Evolutionary conservation across 2,888 invertebrate species (phyloP).

Genomic region (Phoronis australis): DNA sequence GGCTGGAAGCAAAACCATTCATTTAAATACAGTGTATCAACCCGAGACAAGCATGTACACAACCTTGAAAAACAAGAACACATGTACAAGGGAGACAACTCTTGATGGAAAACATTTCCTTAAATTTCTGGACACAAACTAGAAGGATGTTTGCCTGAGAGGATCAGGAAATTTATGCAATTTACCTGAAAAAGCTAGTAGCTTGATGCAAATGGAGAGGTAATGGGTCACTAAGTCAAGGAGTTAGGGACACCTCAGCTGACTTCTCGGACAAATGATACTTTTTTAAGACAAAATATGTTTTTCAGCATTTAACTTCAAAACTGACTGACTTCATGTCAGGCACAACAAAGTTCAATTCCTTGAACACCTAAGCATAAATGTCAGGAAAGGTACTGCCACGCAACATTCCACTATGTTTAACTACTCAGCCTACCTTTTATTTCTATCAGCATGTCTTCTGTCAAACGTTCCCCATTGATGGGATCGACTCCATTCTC

Average conservation of each 20-base stretch:
- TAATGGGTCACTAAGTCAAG: neutral
- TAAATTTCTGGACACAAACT: neutral
- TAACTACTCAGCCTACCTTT: too few species aligned
- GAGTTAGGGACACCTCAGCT: neutral
- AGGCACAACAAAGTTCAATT: neutral
- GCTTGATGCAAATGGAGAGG: too few species aligned
- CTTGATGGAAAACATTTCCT: neutral
- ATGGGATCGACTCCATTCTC: slow-evolving; percentile 98
- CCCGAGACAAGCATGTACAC: too few species aligned
- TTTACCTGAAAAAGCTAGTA: too few species aligned
- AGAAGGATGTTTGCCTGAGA: neutral
- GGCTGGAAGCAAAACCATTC: slow-evolving; percentile 61
- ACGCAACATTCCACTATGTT: too few species aligned
- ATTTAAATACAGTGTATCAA: too few species aligned
- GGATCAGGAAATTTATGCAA: neutral
- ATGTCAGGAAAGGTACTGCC: too few species aligned
- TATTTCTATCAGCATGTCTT: slow-evolving; percentile 86
- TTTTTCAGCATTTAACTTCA: neutral
- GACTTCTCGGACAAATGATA: neutral
- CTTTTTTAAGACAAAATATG: neutral
- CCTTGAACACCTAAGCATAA: too few species aligned
- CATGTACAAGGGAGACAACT: neutral
- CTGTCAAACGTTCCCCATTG: slow-evolving; percentile 77
- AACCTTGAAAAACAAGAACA: slow-evolving; percentile 1
- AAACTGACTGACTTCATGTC: neutral